Evolutionary conservation across 2,888 invertebrate genomes (phyloP), one percentile per base, ranked within the genome.

Genomic region (Drosophila anomelani): DNA sequence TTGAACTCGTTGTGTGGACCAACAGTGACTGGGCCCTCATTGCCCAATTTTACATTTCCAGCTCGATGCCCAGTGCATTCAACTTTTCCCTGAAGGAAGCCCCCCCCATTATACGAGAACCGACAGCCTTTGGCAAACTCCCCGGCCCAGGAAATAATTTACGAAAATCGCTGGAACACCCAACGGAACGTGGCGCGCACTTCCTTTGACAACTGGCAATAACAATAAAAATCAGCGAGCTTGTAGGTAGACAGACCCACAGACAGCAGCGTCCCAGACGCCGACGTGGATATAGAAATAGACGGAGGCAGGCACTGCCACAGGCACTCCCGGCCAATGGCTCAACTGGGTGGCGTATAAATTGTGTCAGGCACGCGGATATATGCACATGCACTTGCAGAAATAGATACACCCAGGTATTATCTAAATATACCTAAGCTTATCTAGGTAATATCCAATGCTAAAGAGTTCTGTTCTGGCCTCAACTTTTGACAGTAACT

Each of bases 151-250:
- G 82, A 82, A 82, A 82, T 82, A 85, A 82, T 82, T 82, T 83
- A 83, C 66, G 64, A 85, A 80, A 66, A 66, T 66, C 53, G 43
- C 66, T 64, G 66, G 53, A 44, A 46, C 36, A 66, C 38, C 44
- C 63, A 36, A 39, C 47, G 57, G 67, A 57, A 53, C 46, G 46
- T 47, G 53, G 39, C 32, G 70, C 66, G 51, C 81, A 88, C 84
- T 82, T 85, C 88, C 88, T 88, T 82, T 84, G 84, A 84, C 85
- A 85, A 88, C 85, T 88, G 84, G 86, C 88, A 83, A 88, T 85
- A 84, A 84, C 84, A 84, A 84, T 84, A 88, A 84, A 84, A 84
- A 85, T 84, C 84, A 88, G 75, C 80, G 83, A 85, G 67, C 82
- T 83, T 71, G 73, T 59, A 71, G 85, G 83, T 85, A 82, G 83